phyloP scores from a whole-genome alignment of 2,888 invertebrate genomes.

The Beris chalybata region DNA sequence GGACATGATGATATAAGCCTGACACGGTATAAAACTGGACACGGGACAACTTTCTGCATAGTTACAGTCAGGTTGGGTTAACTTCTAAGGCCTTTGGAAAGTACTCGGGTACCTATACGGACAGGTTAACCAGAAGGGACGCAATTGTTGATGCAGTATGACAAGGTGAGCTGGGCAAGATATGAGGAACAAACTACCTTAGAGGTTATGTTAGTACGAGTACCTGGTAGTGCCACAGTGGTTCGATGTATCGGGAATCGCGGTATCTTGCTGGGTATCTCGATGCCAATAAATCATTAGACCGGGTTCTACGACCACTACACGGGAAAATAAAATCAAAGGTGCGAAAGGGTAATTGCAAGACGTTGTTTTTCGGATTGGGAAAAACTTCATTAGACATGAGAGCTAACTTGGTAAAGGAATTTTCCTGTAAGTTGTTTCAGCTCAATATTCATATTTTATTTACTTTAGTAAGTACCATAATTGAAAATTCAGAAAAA shows the following conservation, averaged over 20 bases:
- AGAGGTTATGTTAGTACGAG: not conserved
- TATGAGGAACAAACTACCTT: too few species aligned
- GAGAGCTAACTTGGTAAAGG: too few species aligned
- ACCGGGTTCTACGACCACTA: constrained; percentile 20
- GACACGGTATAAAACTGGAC: too few species aligned
- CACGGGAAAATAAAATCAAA: constrained; percentile 24
- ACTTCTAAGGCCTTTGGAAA: not conserved
- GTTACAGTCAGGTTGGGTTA: too few species aligned
- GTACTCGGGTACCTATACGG: not conserved
- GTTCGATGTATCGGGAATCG: not conserved
- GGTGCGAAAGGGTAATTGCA: constrained; percentile 30
- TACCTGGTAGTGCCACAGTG: not conserved
- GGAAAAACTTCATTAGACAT: too few species aligned
- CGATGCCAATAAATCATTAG: constrained; percentile 22
- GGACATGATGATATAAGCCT: too few species aligned
- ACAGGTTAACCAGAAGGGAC: constrained; percentile 7
- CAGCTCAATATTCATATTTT: too few species aligned
- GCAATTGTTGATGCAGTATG: constrained; percentile 26
- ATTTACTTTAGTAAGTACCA: too few species aligned
- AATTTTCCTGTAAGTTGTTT: too few species aligned
- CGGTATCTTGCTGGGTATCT: constrained; percentile 21
- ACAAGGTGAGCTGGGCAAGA: constrained; percentile 1
- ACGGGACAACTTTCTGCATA: too few species aligned
- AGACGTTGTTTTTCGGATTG: not conserved
- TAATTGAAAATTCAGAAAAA: too few species aligned